Base-by-base conservation (phyloP, 2,888 invertebrate genomes). In the Fabriciana adippe region DNA sequence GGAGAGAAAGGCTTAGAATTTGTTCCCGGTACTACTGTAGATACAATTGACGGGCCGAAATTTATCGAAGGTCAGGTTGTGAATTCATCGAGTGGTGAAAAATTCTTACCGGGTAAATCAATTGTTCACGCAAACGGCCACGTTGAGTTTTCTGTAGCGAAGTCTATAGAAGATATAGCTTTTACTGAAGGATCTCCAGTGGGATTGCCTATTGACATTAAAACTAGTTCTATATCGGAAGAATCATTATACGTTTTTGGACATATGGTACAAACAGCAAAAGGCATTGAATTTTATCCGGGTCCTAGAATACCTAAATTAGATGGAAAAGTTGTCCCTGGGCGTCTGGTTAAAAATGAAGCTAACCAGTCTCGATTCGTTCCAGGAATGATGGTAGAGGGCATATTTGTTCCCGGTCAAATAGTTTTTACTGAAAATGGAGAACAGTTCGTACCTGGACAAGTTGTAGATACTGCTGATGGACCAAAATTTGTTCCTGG, bases 401-500 rank as follows among this genome's bases (percentile, higher is more conserved):
- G 94, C 54, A 93, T 94, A 66, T 95, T 96, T 77, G 92, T 95
- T 16, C 95, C 95, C 0, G 95, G 95, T 3, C 95, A 95, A 87
- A 93, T 94, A 71, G 95, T 95, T 0, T 94, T 93, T 75, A 95
- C 95, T 6, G 95, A 95, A 78, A 94, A 93, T 69, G 95, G 95
- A 6, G 95, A 95, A 75, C 95, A 95, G 74, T 95, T 96, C 78
- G 94, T 95, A 5, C 95, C 95, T 0, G 96, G 95, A 0, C 95
- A 95, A 87, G 95, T 95, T 0, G 94, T 95, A n/a, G 95, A 95
- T 76, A 95, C 95, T 2, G 90, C 93, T 59, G 94, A 94, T 74
- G 94, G 95, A 26, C 94, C 95, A 0, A 96, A 96, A 81, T 96
- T 96, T 81, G 95, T 96, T 16, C 96, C 96, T 3, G 96, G 96